Base-by-base conservation (phyloP, 2,797 vertebrate species). In the Chloroceryle inda region DNA sequence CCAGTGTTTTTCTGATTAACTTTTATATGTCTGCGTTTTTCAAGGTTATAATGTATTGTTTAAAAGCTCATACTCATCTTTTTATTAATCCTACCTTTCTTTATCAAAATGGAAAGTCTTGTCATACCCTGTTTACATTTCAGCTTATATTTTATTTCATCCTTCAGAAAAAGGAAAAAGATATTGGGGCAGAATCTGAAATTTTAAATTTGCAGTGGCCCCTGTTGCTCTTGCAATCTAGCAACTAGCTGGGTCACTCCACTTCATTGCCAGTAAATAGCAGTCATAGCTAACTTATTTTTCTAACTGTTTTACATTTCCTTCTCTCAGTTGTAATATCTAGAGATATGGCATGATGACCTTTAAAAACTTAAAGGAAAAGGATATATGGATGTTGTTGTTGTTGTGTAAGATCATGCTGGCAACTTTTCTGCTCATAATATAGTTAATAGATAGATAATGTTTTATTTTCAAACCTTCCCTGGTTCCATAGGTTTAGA, bases 1-100 rank as follows among this genome's bases (percentile, higher is more conserved):
- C 47, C 63, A 35, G 67, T 72, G 37, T 95, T 96, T 95, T 94
- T 96, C 50, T 94, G 33, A 94, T 94, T 88, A 94, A 95, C 78
- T 95, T 91, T 79, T 90, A 44, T 94, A 77, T 38, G 85, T 64
- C 94, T 92, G 83, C 82, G 29, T 90, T 94, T 93, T 85, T 86
- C 37, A 44, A 69, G 50, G 52, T 82, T 93, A 61, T 88, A 90
- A 74, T 44, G 75, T 22, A 45, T 31, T 66, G 13, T 94, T 96
- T 89, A 86, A 94, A 95, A 90, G 33, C 78, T 29, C 45, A 71
- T 71, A 21, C 37, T 76, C 56, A 35, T 90, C 49, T 76, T 68
- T 84, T 89, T 73, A 77, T 86, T 86, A 92, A 64, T 63, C 40
- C 27, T 77, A 47, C 49, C 37, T 89, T 92, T 69, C 35, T 68